Base-by-base conservation (phyloP, 2,888 invertebrate species). In the Cecidostiba fungosa region DNA sequence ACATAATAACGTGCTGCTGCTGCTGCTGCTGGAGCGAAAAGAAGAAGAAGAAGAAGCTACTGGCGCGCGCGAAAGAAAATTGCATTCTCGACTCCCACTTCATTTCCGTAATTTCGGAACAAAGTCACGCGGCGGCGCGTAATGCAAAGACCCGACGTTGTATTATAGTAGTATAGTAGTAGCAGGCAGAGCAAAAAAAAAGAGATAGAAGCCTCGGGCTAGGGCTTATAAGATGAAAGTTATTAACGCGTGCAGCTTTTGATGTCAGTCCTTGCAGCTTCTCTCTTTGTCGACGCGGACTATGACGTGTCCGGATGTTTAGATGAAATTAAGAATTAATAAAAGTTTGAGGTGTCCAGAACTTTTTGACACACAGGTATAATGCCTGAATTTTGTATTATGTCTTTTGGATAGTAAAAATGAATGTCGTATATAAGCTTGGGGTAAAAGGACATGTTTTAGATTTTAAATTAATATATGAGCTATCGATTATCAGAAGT, bases 81-180 rank as follows among this genome's bases (percentile, higher is more conserved):
- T 86, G 70, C 81, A 79, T 82, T 81, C 80, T 70, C 16, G 26
- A 36, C 23, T 73, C 36, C 73, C 78, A 84, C 84, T 84, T 82
- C 70, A 82, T 84, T 84, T 84, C 86, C 84, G 82, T 82, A 74
- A 84, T 84, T 86, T 79, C 70, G 84, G 78, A 85, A 85, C 82
- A 79, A 82, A 85, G 78, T 84, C 81, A 59, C 77, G 70, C 29
- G 54, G 70, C 29, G 54, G 69, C 76, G 77, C 69, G 54, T 32
- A 23, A 19, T 82, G 62, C 47, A 76, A 76, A 73, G 70, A 85
- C 83, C 85, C 32, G 36, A 16, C 47, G 77, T 85, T 77, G 66
- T 29, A 14, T 3, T 66, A 0, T 12, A 26, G 23, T 1, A n/a
- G 19, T 43, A 26, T n/a, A 69, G 36, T 59, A 14, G 32, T 10